These are phyloP conservation scores for Alsophila aescularia DNA, from an alignment of 2,888 invertebrate genomes.

Conservation along the genomic window DNA sequence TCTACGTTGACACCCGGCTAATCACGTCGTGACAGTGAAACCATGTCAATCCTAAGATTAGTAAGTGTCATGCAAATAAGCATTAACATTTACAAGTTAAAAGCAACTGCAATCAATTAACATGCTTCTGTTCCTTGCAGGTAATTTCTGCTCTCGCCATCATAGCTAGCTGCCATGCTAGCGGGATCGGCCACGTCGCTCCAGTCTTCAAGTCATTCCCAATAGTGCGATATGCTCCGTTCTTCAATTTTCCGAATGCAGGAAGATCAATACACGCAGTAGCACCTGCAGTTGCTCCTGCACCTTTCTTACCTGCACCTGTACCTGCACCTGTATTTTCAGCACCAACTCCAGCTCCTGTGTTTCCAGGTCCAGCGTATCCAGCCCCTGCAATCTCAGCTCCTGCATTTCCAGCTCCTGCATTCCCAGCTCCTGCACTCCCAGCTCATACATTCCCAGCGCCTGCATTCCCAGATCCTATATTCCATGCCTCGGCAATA, in stretches of 20 bases:
- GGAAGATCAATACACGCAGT: slow-evolving; percentile 74
- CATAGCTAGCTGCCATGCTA: slow-evolving; percentile 74
- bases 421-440: slow-evolving; percentile 37
- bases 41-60: slow-evolving; percentile 70
- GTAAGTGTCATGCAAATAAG: slow-evolving; percentile 56
- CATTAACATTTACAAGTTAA: slow-evolving; percentile 7
- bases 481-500: slow-evolving; percentile 33
- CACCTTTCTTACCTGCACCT: slow-evolving; percentile 36
- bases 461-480: slow-evolving; percentile 43
- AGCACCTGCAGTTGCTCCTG: slow-evolving; percentile 60
- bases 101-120: slow-evolving; percentile 9
- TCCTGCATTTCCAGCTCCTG: slow-evolving; percentile 43
- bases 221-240: slow-evolving; percentile 76
- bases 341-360: slow-evolving; percentile 41
- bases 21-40: slow-evolving; percentile 64
- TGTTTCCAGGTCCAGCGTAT: slow-evolving; percentile 41
- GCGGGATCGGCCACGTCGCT: slow-evolving; percentile 68
- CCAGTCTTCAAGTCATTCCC: slow-evolving; percentile 67
- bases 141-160: slow-evolving; percentile 59
- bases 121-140: slow-evolving; percentile 52
- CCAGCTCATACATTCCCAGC: slow-evolving; percentile 29
- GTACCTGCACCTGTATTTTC: slow-evolving; percentile 42
- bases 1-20: slow-evolving; percentile 65
- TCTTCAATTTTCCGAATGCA: slow-evolving; percentile 74
- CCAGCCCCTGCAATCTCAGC: slow-evolving; percentile 41